Evolutionary conservation across 2,888 invertebrate genomes (phyloP).

Genomic region (Scelioninae gen. 2): DNA sequence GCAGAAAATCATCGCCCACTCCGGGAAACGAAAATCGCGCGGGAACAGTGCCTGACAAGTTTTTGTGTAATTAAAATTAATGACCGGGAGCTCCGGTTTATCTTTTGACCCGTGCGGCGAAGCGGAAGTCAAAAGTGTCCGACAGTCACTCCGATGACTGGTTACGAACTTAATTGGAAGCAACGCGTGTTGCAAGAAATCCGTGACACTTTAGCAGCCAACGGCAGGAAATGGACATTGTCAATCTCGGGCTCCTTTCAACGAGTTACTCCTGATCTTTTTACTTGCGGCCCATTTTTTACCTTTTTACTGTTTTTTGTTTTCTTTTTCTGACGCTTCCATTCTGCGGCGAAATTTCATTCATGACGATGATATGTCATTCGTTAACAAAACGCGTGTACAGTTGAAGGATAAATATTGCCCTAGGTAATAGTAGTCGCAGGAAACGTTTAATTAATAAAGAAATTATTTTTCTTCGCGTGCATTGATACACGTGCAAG

Average conservation of each 20-base stretch:
- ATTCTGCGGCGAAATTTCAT: neutral
- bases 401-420: too few relatives aligned
- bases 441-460: too few relatives aligned
- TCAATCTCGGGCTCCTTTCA: conserved; percentile 51
- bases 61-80: conserved; percentile 60
- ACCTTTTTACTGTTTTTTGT: conserved; percentile 13
- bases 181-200: conserved; percentile 66
- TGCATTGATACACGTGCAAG: too few relatives aligned
- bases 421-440: too few relatives aligned
- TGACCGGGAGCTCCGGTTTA: conserved; percentile 47
- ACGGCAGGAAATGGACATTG: conserved; percentile 57
- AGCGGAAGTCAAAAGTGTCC: conserved; percentile 60
- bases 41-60: conserved; percentile 55
- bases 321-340: too few relatives aligned
- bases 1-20: conserved; percentile 49
- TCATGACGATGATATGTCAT: too few relatives aligned
- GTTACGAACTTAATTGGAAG: conserved; percentile 70
- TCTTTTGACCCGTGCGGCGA: conserved; percentile 58
- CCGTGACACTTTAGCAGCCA: conserved; percentile 49
- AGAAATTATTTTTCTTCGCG: too few relatives aligned
- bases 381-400: too few relatives aligned
- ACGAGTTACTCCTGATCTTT: conserved; percentile 26
- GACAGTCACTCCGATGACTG: conserved; percentile 62
- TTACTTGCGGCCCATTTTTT: neutral
- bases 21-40: conserved; percentile 51